Evolutionary conservation across 1,140 invertebrate genomes (phyloP).

Genomic region (Zaprionus ghesquierei): DNA sequence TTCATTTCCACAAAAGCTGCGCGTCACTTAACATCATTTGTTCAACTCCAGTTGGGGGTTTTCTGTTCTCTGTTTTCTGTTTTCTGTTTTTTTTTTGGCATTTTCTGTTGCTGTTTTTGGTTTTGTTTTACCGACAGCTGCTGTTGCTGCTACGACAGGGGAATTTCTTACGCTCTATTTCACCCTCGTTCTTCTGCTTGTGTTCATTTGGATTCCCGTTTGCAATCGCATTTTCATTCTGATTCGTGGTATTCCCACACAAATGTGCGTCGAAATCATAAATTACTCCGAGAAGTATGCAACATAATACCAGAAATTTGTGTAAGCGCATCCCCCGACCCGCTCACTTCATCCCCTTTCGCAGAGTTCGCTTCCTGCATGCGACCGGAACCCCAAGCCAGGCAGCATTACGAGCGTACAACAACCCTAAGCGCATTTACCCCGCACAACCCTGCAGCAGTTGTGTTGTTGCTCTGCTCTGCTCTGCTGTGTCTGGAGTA

Average conservation of each 20-base stretch:
- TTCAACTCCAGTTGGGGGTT: conserved; percentile 39
- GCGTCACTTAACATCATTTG: conserved; percentile 79
- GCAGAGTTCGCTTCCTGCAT: neutral
- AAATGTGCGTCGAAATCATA: conserved; percentile 72
- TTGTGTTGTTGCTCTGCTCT: no score
- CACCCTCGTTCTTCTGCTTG: conserved; percentile 4
- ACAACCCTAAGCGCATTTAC: conserved; percentile 68
- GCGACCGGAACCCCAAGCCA: neutral
- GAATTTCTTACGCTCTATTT: conserved; percentile 40
- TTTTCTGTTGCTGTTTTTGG: neutral
- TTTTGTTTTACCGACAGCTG: conserved; percentile 51
- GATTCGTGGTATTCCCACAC: conserved; percentile 9
- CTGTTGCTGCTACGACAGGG: conserved; percentile 17
- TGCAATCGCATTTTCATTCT: neutral
- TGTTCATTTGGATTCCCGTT: neutral
- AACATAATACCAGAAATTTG: conserved; percentile 78
- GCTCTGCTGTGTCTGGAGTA: conserved; percentile 11
- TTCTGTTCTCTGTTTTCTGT: neutral
- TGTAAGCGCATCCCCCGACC: conserved; percentile 53
- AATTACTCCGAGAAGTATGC: conserved; percentile 75
- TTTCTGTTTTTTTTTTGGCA: neutral
- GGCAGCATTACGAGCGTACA: neutral
- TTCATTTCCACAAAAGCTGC: conserved; percentile 75
- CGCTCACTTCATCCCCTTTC: neutral
- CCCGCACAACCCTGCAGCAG: conserved; percentile 41